Percentiles rank a stretch among this genome's conserved stretches.
phyloP scores from a whole-genome alignment of 2,113 vertebrate genomes.

The Anguilla japonica region DNA sequence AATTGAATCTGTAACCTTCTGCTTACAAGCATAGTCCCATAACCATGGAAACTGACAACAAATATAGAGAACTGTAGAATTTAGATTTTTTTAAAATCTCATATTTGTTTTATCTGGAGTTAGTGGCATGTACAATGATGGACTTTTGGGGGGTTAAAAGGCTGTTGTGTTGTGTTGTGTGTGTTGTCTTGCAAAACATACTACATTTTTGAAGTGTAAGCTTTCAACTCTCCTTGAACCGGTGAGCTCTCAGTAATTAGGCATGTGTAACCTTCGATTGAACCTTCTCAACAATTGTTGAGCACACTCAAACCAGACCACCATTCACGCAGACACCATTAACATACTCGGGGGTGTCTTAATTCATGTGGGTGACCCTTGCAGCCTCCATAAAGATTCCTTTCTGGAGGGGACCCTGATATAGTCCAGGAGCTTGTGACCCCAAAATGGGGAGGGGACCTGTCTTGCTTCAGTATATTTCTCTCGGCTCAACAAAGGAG shows the following conservation, averaged over 20 bases:
- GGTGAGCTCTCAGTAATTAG: not conserved
- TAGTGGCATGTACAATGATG: too few species aligned
- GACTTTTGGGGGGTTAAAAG: too few species aligned
- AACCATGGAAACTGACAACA: not conserved
- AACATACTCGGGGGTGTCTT: not conserved
- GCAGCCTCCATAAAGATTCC: not conserved
- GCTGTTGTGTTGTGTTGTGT: too few species aligned
- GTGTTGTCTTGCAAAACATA: not conserved
- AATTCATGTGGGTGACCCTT: conserved; percentile 12
- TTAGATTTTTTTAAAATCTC: too few species aligned
- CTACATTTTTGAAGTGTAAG: not conserved
- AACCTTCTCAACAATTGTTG: conserved; percentile 16
- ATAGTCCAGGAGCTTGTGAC: conserved; percentile 15
- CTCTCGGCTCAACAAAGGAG: not conserved
- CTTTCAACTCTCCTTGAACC: conserved; percentile 4
- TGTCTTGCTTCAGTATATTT: conserved; percentile 3
- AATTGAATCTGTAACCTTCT: not conserved
- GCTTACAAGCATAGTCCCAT: not conserved
- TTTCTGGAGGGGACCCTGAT: conserved; percentile 18
- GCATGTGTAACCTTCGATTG: conserved; percentile 5
- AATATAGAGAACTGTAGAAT: too few species aligned
- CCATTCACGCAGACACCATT: not conserved
- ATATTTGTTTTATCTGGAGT: too few species aligned
- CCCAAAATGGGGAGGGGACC: conserved; percentile 19
- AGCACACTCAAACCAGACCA: not conserved